These are phyloP conservation scores for Heloderma charlesbogerti DNA, from an alignment of 2,113 vertebrate genomes.

Conservation along the genomic window DNA sequence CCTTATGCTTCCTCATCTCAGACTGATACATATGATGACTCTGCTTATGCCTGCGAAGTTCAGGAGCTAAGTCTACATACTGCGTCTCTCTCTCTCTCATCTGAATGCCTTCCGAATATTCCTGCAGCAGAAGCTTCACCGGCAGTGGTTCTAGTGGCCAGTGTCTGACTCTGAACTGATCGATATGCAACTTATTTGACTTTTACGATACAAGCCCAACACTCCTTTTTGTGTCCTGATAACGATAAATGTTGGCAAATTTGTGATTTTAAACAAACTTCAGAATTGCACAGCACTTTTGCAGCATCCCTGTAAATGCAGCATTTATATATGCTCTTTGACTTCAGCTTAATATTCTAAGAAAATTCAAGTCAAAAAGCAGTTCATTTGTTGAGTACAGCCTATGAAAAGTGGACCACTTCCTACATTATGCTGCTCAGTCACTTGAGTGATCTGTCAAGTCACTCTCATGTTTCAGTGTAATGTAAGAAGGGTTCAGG, in stretches of 20 bases:
- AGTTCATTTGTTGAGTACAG: not conserved
- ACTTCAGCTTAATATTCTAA: not conserved
- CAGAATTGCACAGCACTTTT: slow-evolving; percentile 5
- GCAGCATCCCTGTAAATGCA: slow-evolving; percentile 28
- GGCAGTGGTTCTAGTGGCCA: not conserved
- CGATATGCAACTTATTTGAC: not conserved
- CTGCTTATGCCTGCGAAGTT: not conserved
- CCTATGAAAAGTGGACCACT: not conserved
- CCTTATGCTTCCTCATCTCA: slow-evolving; percentile 9
- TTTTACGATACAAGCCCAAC: slow-evolving; percentile 13
- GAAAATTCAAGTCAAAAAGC: slow-evolving; percentile 50
- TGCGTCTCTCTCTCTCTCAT: slow-evolving; percentile 9
- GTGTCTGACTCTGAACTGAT: not conserved
- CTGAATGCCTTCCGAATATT: not conserved
- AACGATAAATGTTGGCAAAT: slow-evolving; percentile 35
- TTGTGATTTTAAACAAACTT: slow-evolving; percentile 4
- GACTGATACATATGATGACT: not conserved
- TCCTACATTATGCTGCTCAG: not conserved
- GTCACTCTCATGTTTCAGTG: not conserved
- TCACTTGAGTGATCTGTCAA: not conserved
- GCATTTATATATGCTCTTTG: not conserved
- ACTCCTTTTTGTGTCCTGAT: slow-evolving; percentile 23
- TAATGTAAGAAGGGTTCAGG: not conserved
- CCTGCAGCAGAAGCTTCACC: not conserved
- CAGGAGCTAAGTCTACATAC: slow-evolving; percentile 17